phyloP scores from a whole-genome alignment of 2,113 vertebrate species.

The Campylomormyrus numenius region DNA sequence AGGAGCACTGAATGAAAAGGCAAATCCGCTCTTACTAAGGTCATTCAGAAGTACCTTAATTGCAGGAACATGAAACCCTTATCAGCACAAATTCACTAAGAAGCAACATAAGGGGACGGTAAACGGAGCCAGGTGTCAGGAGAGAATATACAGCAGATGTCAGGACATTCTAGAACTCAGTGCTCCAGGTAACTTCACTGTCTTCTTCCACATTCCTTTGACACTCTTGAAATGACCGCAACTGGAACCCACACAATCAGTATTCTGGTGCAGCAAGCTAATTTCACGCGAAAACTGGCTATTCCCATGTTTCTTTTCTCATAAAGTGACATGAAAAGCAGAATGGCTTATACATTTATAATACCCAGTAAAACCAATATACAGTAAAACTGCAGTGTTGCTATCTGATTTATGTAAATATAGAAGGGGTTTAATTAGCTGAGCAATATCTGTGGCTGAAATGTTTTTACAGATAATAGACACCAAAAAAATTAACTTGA shows the following conservation, averaged over 20 bases:
- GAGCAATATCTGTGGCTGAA: background rate
- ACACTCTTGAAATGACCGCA: background rate
- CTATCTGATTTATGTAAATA: background rate
- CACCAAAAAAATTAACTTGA: background rate
- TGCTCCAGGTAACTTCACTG: background rate
- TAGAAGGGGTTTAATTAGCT: background rate
- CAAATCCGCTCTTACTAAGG: background rate
- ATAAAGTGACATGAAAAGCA: background rate
- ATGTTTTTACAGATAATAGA: background rate
- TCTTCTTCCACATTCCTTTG: background rate
- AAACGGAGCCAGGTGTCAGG: background rate
- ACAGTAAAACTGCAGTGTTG: background rate
- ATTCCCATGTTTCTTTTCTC: background rate
- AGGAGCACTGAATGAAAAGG: background rate
- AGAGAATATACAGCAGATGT: background rate
- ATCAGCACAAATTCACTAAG: background rate
- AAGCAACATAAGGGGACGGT: background rate
- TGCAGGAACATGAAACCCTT: background rate
- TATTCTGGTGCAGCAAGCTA: background rate
- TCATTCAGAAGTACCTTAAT: background rate
- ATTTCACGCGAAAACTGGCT: background rate
- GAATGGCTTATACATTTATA: background rate
- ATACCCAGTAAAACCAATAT: background rate
- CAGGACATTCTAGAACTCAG: background rate
- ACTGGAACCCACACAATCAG: background rate